Percentiles rank a stretch among this genome's conserved stretches.
Conservation (phyloP, 2,113 vertebrate genomes). For the Uria lomvia region DNA sequence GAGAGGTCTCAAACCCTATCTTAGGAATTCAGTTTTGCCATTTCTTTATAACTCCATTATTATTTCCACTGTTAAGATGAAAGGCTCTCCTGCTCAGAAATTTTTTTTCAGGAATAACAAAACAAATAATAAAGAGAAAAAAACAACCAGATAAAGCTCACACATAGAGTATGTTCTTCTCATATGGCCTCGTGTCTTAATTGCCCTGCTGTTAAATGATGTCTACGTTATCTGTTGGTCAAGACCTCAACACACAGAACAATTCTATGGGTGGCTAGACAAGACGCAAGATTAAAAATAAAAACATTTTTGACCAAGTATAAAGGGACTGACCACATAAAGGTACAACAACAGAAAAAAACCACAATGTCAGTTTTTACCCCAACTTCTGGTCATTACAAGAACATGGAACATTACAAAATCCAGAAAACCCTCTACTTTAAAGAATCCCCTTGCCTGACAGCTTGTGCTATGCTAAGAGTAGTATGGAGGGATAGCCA, state of each 20-base stretch:
- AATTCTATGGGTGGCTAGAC: background rate
- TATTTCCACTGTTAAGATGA: background rate
- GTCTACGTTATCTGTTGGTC: background rate
- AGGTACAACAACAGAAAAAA: background rate
- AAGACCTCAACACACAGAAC: background rate
- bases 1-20: background rate
- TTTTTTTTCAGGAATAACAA: background rate
- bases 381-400: background rate
- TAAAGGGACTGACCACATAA: background rate
- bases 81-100: background rate
- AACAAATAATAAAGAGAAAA: background rate
- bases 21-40: background rate
- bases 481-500: background rate
- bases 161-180: background rate
- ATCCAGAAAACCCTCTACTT: background rate
- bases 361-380: background rate
- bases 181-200: background rate
- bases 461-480: background rate
- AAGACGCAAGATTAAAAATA: background rate
- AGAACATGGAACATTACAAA: background rate
- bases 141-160: background rate
- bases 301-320: background rate
- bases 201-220: background rate
- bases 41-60: background rate
- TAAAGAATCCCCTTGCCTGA: background rate